Evolutionary conservation across 2,797 vertebrate species (phyloP).

Genomic region (Rhinella marina): DNA sequence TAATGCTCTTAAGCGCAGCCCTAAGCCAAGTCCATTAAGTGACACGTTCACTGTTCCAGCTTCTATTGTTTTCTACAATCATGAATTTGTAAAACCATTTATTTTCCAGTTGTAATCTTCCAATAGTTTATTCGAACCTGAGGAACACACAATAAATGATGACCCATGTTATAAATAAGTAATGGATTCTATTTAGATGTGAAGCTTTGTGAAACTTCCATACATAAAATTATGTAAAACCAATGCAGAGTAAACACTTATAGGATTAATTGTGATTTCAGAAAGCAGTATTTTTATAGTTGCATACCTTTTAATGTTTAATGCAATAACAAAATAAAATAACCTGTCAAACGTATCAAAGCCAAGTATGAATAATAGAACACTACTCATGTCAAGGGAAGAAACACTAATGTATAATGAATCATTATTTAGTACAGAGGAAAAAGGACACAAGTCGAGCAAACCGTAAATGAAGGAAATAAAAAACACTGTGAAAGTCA

Average conservation of each 20-base stretch:
- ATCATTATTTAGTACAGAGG: not conserved
- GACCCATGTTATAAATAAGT: not conserved
- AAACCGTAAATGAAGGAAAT: not conserved
- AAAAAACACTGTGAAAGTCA: not conserved
- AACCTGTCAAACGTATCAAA: slow-evolving; percentile 26
- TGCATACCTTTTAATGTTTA: slow-evolving; percentile 18
- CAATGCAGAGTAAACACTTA: not conserved
- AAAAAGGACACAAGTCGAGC: not conserved
- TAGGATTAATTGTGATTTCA: not conserved
- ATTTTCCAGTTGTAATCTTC: not conserved
- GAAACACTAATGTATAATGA: slow-evolving; percentile 35
- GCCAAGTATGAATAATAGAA: slow-evolving; percentile 27
- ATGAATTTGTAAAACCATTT: not conserved
- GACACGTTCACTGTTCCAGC: not conserved
- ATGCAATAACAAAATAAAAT: slow-evolving; percentile 15
- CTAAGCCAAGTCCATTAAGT: too few relatives aligned
- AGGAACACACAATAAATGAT: not conserved
- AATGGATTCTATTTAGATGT: not conserved
- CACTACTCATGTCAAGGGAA: slow-evolving; percentile 13
- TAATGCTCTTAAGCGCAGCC: too few relatives aligned
- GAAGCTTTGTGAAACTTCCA: not conserved
- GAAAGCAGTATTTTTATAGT: not conserved
- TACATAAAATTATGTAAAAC: not conserved
- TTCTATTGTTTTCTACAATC: not conserved
- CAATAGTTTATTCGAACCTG: not conserved